Conservation (phyloP, 1,140 invertebrate species). For the Dendroctonus ponderosae region DNA sequence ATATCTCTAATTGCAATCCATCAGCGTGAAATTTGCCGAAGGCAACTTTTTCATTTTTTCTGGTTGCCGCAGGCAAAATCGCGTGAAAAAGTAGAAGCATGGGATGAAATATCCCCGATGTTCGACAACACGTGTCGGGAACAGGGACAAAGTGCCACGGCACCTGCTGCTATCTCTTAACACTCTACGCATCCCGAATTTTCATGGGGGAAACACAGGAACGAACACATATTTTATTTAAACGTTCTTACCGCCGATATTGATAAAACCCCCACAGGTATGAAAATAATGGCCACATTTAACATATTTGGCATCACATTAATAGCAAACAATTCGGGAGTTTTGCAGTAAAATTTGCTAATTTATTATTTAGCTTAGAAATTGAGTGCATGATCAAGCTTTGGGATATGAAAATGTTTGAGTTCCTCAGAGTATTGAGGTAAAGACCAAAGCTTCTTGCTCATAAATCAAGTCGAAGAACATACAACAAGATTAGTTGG, state of each 20-base stretch:
- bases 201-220: constrained; percentile 2
- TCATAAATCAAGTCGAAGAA: no score
- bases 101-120: constrained; percentile 8
- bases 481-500: no score
- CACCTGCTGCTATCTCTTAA: constrained; percentile 24
- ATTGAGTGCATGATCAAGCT: no score
- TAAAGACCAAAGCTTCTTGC: no score
- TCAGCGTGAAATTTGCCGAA: background rate
- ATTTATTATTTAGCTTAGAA: no score
- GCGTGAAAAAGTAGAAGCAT: background rate
- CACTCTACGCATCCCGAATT: constrained; percentile 16
- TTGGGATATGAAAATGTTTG: no score
- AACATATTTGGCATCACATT: no score
- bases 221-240: constrained; percentile 1
- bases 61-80: background rate
- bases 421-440: no score
- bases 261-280: background rate
- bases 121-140: constrained; percentile 18
- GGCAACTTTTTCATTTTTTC: background rate
- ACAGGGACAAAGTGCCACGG: constrained; percentile 18
- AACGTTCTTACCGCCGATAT: background rate
- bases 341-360: no score
- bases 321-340: no score
- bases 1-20: no score
- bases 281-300: no score